A percentile compares a stretch with the other conserved stretches of the same genome.
These are phyloP conservation scores for Leuciscus idus DNA, from an alignment of 2,113 vertebrate genomes.

Conservation along the genomic window DNA sequence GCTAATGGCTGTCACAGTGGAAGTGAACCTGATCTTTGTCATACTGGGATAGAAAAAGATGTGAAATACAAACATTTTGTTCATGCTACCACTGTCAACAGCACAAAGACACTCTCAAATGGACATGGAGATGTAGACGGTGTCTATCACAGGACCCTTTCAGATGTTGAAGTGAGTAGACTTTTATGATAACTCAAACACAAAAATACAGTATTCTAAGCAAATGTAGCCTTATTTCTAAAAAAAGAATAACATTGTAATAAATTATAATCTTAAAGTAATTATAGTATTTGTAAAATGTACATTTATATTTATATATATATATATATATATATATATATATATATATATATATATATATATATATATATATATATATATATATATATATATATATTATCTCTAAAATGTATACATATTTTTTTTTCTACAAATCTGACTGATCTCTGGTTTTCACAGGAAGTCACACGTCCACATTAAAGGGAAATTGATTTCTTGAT, in stretches of 20 bases:
- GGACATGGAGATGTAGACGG: slow-evolving; percentile 30
- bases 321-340: too few species aligned
- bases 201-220: neutral
- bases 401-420: too few species aligned
- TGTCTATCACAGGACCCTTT: slow-evolving; percentile 1
- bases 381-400: too few species aligned
- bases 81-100: slow-evolving; percentile 19
- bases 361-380: too few species aligned
- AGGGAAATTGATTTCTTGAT: neutral
- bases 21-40: slow-evolving; percentile 59
- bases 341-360: too few species aligned
- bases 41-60: slow-evolving; percentile 43
- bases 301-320: too few species aligned
- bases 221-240: neutral
- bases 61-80: slow-evolving; percentile 55
- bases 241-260: neutral
- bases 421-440: neutral
- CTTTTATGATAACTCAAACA: neutral
- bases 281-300: neutral
- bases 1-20: slow-evolving; percentile 64
- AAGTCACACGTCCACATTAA: neutral
- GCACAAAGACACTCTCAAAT: slow-evolving; percentile 19
- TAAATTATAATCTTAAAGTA: neutral
- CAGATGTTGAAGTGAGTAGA: slow-evolving; percentile 43
- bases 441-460: slow-evolving; percentile 35